Base-by-base conservation (phyloP, 2,888 invertebrate species). In the Drosophila leonis region DNA sequence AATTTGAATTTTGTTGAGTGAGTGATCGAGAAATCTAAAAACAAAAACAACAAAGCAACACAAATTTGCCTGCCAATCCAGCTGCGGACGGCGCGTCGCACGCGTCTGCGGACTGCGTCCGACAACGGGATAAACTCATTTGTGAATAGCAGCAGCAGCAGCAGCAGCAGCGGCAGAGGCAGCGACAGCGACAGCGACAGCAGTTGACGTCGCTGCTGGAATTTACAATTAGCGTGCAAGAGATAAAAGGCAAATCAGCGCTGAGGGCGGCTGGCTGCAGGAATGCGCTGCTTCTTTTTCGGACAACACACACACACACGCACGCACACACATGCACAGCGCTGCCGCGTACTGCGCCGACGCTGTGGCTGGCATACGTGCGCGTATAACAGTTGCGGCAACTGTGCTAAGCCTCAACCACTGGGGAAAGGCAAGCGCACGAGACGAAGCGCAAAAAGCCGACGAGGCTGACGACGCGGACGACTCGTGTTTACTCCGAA, bases 201-300 rank as follows among this genome's bases (percentile, higher is more conserved):
- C 41, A 51, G 75, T 27, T 33, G 56, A 27, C 56, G 49, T 35
- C 27, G 75, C 72, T 75, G 75, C 66, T 69, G 77, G 83, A 83
- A 82, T 81, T 81, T 59, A 82, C 81, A 82, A 80, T 83, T 81
- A 78, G 78, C 77, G 67, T 60, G 61, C 48, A 33, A 56, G 48
- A 61, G 65, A 68, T 79, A 81, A 79, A 70, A 67, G 65, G 52
- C 68, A 68, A 75, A 74, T 64, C 78, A 81, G 78, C 63, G 65
- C 44, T 61, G 65, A 75, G 65, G 69, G 57, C 76, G 74, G 74
- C 48, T 49, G 48, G 48, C 69, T 78, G 75, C 61, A 69, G 78
- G 75, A 78, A 78, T 68, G 67, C 72, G 72, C 61, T 37, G 55
- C 59, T 37, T 18, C 65, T 55, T 52, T 71, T 74, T 74, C 75